phyloP scores from a whole-genome alignment of 2,888 invertebrate species.

The Orchesellides sinensis region DNA sequence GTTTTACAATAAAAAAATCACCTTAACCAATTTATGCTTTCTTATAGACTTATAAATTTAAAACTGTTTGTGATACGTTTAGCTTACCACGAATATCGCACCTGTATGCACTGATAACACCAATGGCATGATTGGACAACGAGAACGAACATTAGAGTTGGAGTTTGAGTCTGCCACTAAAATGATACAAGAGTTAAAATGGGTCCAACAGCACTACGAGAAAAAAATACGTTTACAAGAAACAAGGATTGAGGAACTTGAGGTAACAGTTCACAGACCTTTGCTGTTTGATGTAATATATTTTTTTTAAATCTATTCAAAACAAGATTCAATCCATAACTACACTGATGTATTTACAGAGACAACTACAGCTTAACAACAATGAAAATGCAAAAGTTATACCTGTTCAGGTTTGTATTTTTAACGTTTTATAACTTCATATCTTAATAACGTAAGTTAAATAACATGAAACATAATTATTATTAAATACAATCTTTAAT shows the following conservation, averaged over 20 bases:
- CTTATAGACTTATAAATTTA: too few relatives aligned
- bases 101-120: too few relatives aligned
- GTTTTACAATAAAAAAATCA: too few relatives aligned
- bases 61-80: too few relatives aligned
- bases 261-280: slow-evolving; percentile 51
- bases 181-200: slow-evolving; percentile 68
- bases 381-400: slow-evolving; percentile 11
- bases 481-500: background rate
- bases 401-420: slow-evolving; percentile 15
- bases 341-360: slow-evolving; percentile 28
- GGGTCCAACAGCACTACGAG: slow-evolving; percentile 69
- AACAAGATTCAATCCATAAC: too few relatives aligned
- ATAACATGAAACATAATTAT: slow-evolving; percentile 1
- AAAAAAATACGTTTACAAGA: slow-evolving; percentile 62
- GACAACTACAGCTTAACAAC: slow-evolving; percentile 25
- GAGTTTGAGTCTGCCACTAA: slow-evolving; percentile 66
- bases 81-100: too few relatives aligned
- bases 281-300: too few relatives aligned
- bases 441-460: background rate
- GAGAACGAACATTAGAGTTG: slow-evolving; percentile 49
- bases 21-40: too few relatives aligned
- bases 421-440: background rate
- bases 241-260: slow-evolving; percentile 64
- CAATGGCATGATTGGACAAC: background rate
- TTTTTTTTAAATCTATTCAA: too few relatives aligned